phyloP scores from a whole-genome alignment of 2,113 vertebrate species.

The Gallinago jamesoni region DNA sequence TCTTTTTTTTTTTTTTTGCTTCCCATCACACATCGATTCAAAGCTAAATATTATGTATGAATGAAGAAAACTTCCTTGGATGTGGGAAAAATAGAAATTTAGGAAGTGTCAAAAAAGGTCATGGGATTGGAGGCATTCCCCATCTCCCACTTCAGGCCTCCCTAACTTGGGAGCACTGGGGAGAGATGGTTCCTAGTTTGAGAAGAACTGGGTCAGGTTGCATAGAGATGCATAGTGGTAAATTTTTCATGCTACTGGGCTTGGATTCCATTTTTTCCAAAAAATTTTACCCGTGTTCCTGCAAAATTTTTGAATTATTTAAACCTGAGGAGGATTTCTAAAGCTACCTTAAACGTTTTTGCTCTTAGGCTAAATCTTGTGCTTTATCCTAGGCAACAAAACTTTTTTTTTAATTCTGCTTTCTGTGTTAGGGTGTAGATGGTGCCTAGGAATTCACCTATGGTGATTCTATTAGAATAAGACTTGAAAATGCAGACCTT shows the following conservation, averaged over 20 bases:
- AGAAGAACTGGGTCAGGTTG: neutral
- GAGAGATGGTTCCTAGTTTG: neutral
- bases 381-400: neutral
- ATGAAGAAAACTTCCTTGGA: neutral
- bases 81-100: neutral
- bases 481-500: neutral
- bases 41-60: neutral
- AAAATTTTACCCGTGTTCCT: neutral
- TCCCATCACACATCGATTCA: neutral
- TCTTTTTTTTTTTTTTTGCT: neutral
- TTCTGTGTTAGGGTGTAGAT: neutral
- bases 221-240: neutral
- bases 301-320: neutral
- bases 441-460: neutral
- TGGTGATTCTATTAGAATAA: neutral
- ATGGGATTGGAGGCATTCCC: neutral
- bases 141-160: neutral
- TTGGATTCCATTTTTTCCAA: neutral
- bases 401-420: neutral
- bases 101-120: neutral
- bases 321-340: neutral
- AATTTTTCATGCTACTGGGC: neutral
- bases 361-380: neutral
- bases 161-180: neutral
- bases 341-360: neutral